phyloP scores from a whole-genome alignment of 2,797 vertebrate genomes.

The Poeciliopsis infans region DNA sequence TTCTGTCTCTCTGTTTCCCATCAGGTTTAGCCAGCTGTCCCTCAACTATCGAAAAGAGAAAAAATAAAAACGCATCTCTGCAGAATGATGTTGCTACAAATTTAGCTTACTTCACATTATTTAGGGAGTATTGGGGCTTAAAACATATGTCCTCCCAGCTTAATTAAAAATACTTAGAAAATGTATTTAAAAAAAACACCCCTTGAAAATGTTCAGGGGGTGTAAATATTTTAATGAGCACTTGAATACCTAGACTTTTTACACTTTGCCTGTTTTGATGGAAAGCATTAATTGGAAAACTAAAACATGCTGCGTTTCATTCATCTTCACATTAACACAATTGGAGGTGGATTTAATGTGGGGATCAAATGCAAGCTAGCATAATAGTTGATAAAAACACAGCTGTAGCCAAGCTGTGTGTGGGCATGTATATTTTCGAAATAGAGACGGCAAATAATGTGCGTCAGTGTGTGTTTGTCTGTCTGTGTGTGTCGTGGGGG shows the following conservation, averaged over 20 bases:
- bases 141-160: neutral
- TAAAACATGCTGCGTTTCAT: constrained; percentile 11
- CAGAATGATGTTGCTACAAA: too few species aligned
- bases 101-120: neutral
- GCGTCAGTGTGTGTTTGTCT: constrained; percentile 25
- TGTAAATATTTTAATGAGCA: neutral
- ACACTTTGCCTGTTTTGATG: constrained; percentile 1
- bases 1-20: neutral
- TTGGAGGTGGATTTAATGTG: constrained; percentile 21
- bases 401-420: constrained; percentile 28
- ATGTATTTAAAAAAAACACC: neutral
- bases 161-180: neutral
- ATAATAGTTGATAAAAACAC: constrained; percentile 44
- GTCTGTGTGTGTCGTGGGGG: constrained; percentile 20
- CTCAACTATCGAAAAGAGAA: neutral
- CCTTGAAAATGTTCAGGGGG: neutral
- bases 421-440: constrained; percentile 32
- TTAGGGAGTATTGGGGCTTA: neutral
- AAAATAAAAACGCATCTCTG: neutral
- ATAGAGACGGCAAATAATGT: constrained; percentile 32
- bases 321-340: constrained; percentile 21
- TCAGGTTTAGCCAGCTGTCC: neutral
- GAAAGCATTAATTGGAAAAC: neutral
- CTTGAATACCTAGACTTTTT: neutral
- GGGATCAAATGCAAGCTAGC: constrained; percentile 19